These are phyloP conservation scores for Periparus ater DNA, from an alignment of 2,797 vertebrate genomes.

Conservation along the genomic window DNA sequence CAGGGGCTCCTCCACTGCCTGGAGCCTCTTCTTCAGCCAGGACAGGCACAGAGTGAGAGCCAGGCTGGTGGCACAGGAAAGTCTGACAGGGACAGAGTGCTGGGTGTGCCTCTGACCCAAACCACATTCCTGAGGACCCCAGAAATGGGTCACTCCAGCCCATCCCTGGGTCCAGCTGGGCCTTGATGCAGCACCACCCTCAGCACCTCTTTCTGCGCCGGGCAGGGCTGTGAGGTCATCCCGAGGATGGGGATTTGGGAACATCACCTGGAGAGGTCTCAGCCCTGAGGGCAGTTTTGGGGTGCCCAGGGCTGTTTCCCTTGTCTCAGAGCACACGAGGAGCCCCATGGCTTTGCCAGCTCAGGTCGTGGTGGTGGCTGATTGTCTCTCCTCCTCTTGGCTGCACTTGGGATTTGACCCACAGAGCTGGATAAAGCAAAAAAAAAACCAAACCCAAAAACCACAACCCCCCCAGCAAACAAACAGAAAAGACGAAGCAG, in stretches of 20 bases:
- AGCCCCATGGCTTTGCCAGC: background rate
- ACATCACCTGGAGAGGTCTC: background rate
- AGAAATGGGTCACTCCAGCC: background rate
- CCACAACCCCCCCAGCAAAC: no score
- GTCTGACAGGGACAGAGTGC: background rate
- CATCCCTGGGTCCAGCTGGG: background rate
- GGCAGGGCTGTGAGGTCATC: background rate
- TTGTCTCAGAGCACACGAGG: constrained; percentile 37
- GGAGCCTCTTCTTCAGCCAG: background rate
- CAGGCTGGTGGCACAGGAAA: background rate
- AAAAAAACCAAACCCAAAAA: background rate
- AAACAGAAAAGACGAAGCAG: background rate
- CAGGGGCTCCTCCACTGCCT: background rate
- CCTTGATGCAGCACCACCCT: background rate
- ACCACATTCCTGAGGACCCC: background rate
- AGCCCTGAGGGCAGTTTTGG: background rate
- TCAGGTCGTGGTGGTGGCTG: background rate
- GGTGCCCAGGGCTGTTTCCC: background rate
- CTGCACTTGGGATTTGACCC: constrained; percentile 57
- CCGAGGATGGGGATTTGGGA: background rate
- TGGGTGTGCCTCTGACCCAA: background rate
- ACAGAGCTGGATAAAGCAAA: background rate
- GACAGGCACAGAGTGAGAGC: background rate
- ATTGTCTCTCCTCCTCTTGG: constrained; percentile 74
- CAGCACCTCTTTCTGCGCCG: background rate